Evolutionary conservation across 2,113 vertebrate genomes (phyloP).

Genomic region (Ailurus styani): DNA sequence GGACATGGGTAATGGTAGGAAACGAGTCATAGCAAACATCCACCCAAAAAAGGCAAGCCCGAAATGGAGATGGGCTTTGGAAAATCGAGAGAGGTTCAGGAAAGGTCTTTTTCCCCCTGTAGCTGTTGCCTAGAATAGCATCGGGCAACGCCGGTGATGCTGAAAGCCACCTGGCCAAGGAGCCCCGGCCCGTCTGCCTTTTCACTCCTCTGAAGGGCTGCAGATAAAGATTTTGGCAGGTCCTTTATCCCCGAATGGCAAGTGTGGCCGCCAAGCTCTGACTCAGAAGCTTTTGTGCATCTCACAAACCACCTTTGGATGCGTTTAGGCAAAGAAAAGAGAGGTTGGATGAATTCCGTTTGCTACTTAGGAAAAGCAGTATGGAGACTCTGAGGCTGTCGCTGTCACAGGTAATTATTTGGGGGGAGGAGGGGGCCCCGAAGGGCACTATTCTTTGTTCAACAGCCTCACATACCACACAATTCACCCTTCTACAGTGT

Average conservation of each 20-base stretch:
- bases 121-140: neutral
- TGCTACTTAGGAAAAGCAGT: neutral
- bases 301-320: neutral
- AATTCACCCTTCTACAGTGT: neutral
- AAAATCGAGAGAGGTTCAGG: neutral
- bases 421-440: too few relatives aligned
- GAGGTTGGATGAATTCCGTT: neutral
- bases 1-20: fast-evolving
- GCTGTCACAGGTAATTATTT: neutral
- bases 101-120: neutral
- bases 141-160: neutral
- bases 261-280: neutral
- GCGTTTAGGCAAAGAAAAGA: neutral
- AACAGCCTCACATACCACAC: neutral
- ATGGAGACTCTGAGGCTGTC: neutral
- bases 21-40: neutral
- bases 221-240: slow-evolving; percentile 24
- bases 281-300: neutral
- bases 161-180: neutral
- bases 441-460: neutral
- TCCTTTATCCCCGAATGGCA: neutral
- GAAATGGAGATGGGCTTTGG: neutral
- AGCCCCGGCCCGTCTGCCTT: neutral
- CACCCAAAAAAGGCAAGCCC: neutral
- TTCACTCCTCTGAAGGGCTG: neutral